Evolutionary conservation across 2,113 vertebrate genomes (phyloP), one percentile per base, ranked within the genome.

Genomic region (Synchiropus splendidus): DNA sequence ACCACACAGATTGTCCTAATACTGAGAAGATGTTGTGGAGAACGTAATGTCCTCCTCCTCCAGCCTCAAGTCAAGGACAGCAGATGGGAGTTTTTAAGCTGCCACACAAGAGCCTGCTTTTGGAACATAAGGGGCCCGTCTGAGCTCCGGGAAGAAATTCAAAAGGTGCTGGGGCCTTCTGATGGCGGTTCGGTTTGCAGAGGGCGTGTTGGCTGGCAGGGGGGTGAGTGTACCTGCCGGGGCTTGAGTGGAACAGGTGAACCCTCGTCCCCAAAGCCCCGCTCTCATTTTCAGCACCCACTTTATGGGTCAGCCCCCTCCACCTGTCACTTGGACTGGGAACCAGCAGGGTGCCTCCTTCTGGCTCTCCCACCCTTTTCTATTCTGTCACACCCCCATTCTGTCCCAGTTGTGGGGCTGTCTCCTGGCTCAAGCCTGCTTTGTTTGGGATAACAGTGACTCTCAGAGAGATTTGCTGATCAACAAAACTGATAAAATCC

Each of bases 181-280:
- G 65, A 39, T 15, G 49, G 59, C 52, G 53, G 51, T 51, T 54
- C 38, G 16, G 42, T 10, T 16, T 6, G 31, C 12, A 34, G 51
- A 17, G 45, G 36, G 43, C 30, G 47, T 18, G 61, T 36, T 47
- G 10, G 11, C 12, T 41, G 49, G 38, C 33, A 51, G 51, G 31
- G 40, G 16, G 34, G 31, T 32, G 39, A 10, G 60, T 15, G 37
- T 82, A 80, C 82, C 74, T 85, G 84, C 79, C 80, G 66, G 77
- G 75, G 70, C 82, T 75, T 51, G 81, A 85, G 73, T 38, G 46
- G 48, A 69, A 64, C 77, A 82, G 79, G 81, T 84, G 77, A 85
- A 68, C 60, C 70, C 68, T 53, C 45, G 15, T 81, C 83, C 79
- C 82, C 58, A 63, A 62, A 68, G 77, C 78, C 61, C 71, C 43